These are phyloP conservation scores for Microchirus variegatus DNA, from an alignment of 2,797 vertebrate genomes.

Conservation along the genomic window DNA sequence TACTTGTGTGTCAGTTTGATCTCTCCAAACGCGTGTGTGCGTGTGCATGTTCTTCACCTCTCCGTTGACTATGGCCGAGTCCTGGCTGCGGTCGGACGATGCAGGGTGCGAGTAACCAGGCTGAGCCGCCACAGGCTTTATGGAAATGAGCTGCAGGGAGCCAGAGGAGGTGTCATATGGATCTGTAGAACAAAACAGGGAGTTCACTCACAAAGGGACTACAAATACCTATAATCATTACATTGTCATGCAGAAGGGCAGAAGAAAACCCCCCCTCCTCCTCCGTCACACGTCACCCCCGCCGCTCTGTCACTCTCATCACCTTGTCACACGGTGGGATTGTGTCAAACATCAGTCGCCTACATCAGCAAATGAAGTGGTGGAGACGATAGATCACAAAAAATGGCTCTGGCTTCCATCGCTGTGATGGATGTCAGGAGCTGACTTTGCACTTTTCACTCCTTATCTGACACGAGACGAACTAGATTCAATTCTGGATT, in stretches of 20 bases:
- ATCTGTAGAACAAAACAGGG: slow-evolving; percentile 78
- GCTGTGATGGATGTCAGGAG: slow-evolving; percentile 57
- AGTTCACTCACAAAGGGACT: slow-evolving; percentile 59
- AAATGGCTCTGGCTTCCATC: slow-evolving; percentile 47
- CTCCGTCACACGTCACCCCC: neutral
- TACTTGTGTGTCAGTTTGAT: neutral
- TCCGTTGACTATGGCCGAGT: slow-evolving; percentile 88
- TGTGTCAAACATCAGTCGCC: slow-evolving; percentile 53
- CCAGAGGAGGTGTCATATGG: slow-evolving; percentile 94
- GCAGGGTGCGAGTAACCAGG: slow-evolving; percentile 83
- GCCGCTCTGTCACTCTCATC: slow-evolving; percentile 10
- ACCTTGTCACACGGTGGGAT: slow-evolving; percentile 37
- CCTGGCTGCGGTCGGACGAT: slow-evolving; percentile 88
- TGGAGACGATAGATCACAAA: slow-evolving; percentile 56
- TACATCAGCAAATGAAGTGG: slow-evolving; percentile 52
- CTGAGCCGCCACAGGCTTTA: slow-evolving; percentile 88
- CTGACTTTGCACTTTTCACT: slow-evolving; percentile 60
- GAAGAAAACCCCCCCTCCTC: no score
- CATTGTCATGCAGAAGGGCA: slow-evolving; percentile 45
- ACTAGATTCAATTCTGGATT: slow-evolving; percentile 46
- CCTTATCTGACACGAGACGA: slow-evolving; percentile 46
- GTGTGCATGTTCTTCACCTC: slow-evolving; percentile 83
- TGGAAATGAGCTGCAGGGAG: slow-evolving; percentile 93
- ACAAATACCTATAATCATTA: slow-evolving; percentile 56
- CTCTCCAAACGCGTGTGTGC: slow-evolving; percentile 1